Conservation (phyloP, 2,113 vertebrate genomes). For the Microcebus tavaratra region DNA sequence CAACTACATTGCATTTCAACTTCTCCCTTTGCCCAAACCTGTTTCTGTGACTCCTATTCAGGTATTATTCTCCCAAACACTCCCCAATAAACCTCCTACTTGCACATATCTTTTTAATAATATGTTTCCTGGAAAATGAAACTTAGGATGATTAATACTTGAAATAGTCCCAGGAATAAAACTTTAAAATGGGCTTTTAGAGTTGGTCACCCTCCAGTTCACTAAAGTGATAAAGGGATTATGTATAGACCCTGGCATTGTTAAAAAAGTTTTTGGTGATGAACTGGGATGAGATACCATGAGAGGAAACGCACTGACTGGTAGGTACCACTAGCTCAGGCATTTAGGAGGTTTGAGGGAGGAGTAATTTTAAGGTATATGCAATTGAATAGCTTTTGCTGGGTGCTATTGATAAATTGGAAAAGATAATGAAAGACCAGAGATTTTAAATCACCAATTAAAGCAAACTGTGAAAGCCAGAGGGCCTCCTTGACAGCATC, state of each 20-base stretch:
- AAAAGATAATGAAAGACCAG: constrained; percentile 32
- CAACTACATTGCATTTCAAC: neutral
- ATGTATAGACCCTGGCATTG: neutral
- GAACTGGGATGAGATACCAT: neutral
- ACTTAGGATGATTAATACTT: neutral
- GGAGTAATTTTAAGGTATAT: neutral
- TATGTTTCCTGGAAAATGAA: neutral
- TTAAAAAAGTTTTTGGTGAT: neutral
- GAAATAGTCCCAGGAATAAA: neutral
- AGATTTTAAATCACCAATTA: constrained; percentile 50
- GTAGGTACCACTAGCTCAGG: neutral
- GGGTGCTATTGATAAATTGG: neutral
- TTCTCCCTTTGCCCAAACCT: neutral
- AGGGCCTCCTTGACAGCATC: neutral
- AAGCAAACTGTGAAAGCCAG: neutral
- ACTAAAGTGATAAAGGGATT: neutral
- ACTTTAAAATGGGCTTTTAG: neutral
- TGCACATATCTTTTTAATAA: neutral
- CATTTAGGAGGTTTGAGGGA: neutral
- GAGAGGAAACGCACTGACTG: neutral
- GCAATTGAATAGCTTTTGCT: neutral
- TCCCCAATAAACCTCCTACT: neutral
- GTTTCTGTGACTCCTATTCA: neutral
- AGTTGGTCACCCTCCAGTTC: neutral
- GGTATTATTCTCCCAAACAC: neutral